Percentiles rank a stretch among this genome's conserved stretches.
These are phyloP conservation scores for Allenopithecus nigroviridis DNA, from an alignment of 2,797 vertebrate genomes.

Conservation along the genomic window DNA sequence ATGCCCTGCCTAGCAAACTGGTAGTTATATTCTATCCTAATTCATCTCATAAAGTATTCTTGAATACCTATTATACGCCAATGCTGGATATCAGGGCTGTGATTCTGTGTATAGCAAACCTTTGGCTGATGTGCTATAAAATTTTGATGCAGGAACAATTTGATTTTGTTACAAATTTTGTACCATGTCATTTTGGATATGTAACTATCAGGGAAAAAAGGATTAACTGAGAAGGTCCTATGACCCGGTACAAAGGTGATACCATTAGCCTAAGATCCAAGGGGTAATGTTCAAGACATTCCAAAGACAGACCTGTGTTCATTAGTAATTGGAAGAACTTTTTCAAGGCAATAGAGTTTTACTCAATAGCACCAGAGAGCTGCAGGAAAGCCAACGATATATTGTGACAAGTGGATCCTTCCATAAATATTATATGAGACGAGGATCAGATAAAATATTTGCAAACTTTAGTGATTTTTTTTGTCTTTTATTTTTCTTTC, in stretches of 20 bases:
- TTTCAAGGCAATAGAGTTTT: not conserved
- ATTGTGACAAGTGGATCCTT: not conserved
- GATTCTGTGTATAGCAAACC: not conserved
- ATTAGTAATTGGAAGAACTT: not conserved
- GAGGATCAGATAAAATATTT: not conserved
- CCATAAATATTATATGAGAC: not conserved
- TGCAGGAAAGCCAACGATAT: not conserved
- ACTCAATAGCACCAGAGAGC: not conserved
- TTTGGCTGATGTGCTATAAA: not conserved
- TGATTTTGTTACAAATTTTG: slow-evolving; percentile 32
- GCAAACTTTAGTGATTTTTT: not conserved
- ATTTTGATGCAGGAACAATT: slow-evolving; percentile 2
- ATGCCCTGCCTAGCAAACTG: not conserved
- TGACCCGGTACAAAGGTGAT: not conserved
- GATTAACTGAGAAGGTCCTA: not conserved
- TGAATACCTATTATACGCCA: not conserved
- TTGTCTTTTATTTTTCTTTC: not conserved
- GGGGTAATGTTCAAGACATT: not conserved
- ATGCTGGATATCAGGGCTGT: not conserved
- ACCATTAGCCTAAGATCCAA: not conserved
- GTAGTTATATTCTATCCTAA: not conserved
- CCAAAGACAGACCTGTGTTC: not conserved
- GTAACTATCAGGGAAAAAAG: not conserved
- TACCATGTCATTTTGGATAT: not conserved
- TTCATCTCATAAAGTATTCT: not conserved